Conservation (phyloP, 2,113 vertebrate genomes). For the Leucoraja erinaceus region DNA sequence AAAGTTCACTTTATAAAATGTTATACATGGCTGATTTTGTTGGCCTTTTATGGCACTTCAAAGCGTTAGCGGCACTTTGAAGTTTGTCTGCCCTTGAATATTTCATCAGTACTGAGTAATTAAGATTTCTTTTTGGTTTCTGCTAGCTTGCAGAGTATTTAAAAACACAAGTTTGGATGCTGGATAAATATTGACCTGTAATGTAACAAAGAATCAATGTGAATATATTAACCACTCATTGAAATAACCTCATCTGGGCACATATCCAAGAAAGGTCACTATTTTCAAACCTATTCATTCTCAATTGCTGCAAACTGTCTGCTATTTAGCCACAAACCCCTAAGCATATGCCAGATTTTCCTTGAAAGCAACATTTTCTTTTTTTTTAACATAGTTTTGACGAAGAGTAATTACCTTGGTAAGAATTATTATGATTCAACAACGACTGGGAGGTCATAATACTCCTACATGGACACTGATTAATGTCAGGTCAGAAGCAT, state of each 20-base stretch:
- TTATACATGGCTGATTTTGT: neutral
- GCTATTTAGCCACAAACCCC: neutral
- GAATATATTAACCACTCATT: constrained; percentile 16
- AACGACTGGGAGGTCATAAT: neutral
- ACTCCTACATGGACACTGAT: neutral
- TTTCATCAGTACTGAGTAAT: neutral
- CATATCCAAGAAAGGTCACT: neutral
- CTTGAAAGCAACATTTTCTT: neutral
- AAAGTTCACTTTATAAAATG: neutral
- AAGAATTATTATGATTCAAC: neutral
- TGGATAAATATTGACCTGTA: neutral
- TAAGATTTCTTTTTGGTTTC: constrained; percentile 4
- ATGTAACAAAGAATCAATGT: constrained; percentile 26
- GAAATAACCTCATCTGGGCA: neutral
- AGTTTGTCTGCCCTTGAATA: neutral
- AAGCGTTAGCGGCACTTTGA: constrained; percentile 2
- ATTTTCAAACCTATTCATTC: constrained; percentile 17
- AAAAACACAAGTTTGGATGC: neutral
- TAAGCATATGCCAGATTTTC: neutral
- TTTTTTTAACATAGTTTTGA: neutral
- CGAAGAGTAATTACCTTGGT: neutral
- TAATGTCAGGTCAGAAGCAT: neutral
- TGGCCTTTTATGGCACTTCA: neutral
- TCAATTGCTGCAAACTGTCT: neutral
- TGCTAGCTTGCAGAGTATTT: neutral